Base-by-base conservation (phyloP, 2,797 vertebrate genomes). In the Crocodylus rhombifer region DNA sequence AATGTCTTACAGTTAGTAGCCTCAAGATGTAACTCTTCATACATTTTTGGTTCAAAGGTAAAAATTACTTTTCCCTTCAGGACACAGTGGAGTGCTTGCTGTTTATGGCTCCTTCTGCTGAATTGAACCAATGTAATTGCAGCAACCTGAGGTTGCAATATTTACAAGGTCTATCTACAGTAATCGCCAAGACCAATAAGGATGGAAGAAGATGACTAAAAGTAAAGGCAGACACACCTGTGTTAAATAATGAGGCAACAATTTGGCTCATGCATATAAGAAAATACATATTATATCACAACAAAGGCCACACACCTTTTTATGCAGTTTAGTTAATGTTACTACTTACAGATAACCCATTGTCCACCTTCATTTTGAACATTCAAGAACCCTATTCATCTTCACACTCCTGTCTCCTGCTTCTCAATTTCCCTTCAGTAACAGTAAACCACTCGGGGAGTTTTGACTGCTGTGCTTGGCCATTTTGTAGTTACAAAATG, bases 211-310 rank as follows among this genome's bases (percentile, higher is more conserved):
- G 94, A 97, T 98, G 95, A 96, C 91, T 62, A 95, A 98, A 97
- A 98, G 97, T 96, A 97, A 98, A 97, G 96, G 96, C 20, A 18
- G 97, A 98, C 97, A 98, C 97, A 96, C 86, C 94, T 95, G 95
- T 98, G 98, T 96, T 98, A 98, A 98, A 97, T 97, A 96, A 98
- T 97, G 97, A 97, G 95, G 97, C 97, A 97, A 98, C 97, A 94
- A 87, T 96, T 97, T 97, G 97, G 97, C 97, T 98, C 98, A 98
- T 98, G 98, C 98, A 98, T 98, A 98, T 97, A 98, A 98, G 97
- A 98, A 98, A 98, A 98, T 98, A 98, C 98, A 88, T 96, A 98
- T 97, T 97, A 97, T 98, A 97, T 98, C 97, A 98, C 98, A 98
- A 98, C 98, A 97, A 98, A 98, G 98, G 98, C 98, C 98, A 98